Evolutionary conservation across 2,113 vertebrate species (phyloP).

Genomic region (Smithornis capensis): DNA sequence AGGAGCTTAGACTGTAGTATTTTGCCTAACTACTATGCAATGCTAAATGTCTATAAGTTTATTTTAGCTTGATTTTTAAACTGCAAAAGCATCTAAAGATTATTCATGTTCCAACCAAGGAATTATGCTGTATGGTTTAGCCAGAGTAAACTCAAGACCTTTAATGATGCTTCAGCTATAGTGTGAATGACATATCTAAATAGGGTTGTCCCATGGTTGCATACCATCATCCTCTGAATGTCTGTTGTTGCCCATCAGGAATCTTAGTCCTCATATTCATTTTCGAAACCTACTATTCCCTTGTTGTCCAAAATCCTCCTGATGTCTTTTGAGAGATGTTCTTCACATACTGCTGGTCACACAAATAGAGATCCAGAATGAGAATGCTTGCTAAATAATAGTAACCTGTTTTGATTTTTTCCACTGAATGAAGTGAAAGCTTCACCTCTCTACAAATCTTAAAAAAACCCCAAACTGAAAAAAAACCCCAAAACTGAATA

Average conservation of each 20-base stretch:
- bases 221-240: constrained; percentile 49
- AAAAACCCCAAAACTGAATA: background rate
- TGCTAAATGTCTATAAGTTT: constrained; percentile 53
- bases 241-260: constrained; percentile 43
- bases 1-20: constrained; percentile 23
- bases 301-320: background rate
- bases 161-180: constrained; percentile 47
- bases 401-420: background rate
- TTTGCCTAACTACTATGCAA: constrained; percentile 54
- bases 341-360: background rate
- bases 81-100: constrained; percentile 52
- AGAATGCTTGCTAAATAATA: background rate
- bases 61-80: constrained; percentile 57
- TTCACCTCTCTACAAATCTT: background rate
- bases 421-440: background rate
- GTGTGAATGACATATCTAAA: constrained; percentile 78
- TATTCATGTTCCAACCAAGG: constrained; percentile 60
- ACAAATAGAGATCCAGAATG: background rate
- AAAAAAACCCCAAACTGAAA: background rate
- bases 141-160: constrained; percentile 64
- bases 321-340: constrained; percentile 1
- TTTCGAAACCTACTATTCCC: background rate
- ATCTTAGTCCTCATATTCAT: background rate
- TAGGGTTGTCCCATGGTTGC: constrained; percentile 43
- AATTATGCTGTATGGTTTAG: constrained; percentile 64